A percentile compares a stretch with the other conserved stretches of the same genome.
These are phyloP conservation scores for Polyergus mexicanus DNA, from an alignment of 1,140 invertebrate genomes.

Conservation along the genomic window DNA sequence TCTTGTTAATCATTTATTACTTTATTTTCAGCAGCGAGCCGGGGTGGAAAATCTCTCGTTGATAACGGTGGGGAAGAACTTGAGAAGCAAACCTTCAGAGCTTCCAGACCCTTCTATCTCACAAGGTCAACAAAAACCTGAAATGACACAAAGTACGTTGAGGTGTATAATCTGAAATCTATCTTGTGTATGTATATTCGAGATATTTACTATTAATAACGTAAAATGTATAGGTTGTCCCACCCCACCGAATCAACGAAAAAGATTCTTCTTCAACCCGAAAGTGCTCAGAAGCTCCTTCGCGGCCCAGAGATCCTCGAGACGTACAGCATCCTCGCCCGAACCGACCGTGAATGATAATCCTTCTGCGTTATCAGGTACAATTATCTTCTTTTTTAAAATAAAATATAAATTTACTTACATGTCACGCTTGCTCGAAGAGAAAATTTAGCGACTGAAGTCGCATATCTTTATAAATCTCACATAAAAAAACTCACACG, in stretches of 20 bases:
- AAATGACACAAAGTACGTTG: slow-evolving; percentile 86
- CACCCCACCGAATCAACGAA: slow-evolving; percentile 92
- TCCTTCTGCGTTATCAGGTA: slow-evolving; percentile 90
- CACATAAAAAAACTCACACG: slow-evolving; percentile 39
- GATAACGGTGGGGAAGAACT: slow-evolving; percentile 73
- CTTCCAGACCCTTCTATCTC: slow-evolving; percentile 78
- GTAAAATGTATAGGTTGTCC: slow-evolving; percentile 88
- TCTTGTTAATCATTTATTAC: not conserved
- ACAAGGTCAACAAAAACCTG: slow-evolving; percentile 79
- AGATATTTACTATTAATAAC: not conserved
- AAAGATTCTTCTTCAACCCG: slow-evolving; percentile 93
- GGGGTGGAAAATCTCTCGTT: slow-evolving; percentile 73
- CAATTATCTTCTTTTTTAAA: slow-evolving; percentile 65
- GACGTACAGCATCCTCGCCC: slow-evolving; percentile 78
- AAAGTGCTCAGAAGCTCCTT: slow-evolving; percentile 92
- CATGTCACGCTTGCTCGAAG: not conserved
- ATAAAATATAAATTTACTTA: not conserved
- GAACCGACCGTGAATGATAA: slow-evolving; percentile 83
- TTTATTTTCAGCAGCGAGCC: slow-evolving; percentile 63
- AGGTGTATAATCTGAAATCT: not conserved
- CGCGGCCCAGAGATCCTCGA: slow-evolving; percentile 84
- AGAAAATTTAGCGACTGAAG: not conserved
- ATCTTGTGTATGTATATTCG: not conserved
- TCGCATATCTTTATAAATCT: slow-evolving; percentile 41
- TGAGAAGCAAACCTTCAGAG: slow-evolving; percentile 80